A percentile compares a stretch with the other conserved stretches of the same genome.
phyloP scores from a whole-genome alignment of 2,888 invertebrate species.

The Mesorhabditis spiculigera region DNA sequence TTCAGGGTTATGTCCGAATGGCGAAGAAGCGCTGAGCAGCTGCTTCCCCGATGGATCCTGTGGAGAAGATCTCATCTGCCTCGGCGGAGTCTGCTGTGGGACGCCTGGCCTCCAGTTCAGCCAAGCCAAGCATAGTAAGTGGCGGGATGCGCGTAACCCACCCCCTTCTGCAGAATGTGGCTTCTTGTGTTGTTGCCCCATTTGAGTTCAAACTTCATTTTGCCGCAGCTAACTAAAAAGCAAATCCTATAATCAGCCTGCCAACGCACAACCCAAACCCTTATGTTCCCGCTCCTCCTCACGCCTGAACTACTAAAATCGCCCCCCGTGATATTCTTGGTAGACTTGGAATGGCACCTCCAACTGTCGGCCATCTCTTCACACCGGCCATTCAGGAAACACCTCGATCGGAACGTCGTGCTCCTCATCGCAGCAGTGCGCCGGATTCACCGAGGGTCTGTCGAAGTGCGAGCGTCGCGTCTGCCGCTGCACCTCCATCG shows the following conservation, averaged over 20 bases:
- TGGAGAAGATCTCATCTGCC: slow-evolving; percentile 39
- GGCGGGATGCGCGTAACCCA: neutral
- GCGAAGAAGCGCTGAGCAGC: slow-evolving; percentile 37
- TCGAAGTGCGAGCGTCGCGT: slow-evolving; percentile 42
- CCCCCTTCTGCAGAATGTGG: too few species aligned
- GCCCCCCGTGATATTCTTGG: too few species aligned
- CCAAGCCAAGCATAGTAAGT: neutral
- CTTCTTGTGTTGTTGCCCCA: too few species aligned
- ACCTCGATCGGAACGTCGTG: slow-evolving; percentile 42
- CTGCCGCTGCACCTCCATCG: slow-evolving; percentile 45
- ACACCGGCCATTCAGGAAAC: neutral
- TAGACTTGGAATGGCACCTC: too few species aligned
- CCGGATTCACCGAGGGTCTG: slow-evolving; percentile 38
- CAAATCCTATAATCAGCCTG: too few species aligned
- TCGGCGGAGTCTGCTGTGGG: slow-evolving; percentile 35
- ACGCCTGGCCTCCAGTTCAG: slow-evolving; percentile 9
- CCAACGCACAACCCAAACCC: too few species aligned
- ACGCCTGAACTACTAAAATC: too few species aligned
- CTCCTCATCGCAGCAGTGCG: slow-evolving; percentile 36
- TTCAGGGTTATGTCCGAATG: slow-evolving; percentile 42
- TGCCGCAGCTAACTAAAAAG: too few species aligned
- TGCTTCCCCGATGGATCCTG: slow-evolving; percentile 45
- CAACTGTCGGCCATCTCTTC: too few species aligned
- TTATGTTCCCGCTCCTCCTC: too few species aligned
- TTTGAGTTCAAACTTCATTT: too few species aligned